Evolutionary conservation across 1,140 invertebrate genomes (phyloP).

Genomic region (Pomacea maculata): DNA sequence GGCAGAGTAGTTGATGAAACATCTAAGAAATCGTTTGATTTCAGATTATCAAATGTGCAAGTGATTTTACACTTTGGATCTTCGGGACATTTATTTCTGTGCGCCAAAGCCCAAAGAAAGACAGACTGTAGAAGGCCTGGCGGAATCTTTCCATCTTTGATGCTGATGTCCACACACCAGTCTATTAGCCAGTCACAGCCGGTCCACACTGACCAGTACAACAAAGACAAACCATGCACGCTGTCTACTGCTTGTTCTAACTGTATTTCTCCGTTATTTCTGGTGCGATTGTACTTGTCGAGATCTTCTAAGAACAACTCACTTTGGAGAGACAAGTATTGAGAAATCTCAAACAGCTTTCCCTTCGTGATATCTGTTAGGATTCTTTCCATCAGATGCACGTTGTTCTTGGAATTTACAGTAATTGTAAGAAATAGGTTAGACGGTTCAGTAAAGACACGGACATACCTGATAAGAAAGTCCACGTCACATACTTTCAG

Average conservation of each 20-base stretch:
- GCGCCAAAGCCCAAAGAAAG: not conserved
- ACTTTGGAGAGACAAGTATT: slow-evolving; percentile 8
- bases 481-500: slow-evolving; percentile 15
- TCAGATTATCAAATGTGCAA: not conserved
- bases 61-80: not conserved
- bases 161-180: slow-evolving; percentile 6
- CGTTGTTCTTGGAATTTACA: not conserved
- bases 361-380: not conserved
- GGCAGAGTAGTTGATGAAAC: not conserved
- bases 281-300: not conserved
- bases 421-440: too few species aligned
- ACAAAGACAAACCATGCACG: not conserved
- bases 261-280: not conserved
- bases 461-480: not conserved
- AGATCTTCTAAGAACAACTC: not conserved
- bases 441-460: not conserved
- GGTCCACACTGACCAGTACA: slow-evolving; percentile 9
- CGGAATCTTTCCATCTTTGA: too few species aligned
- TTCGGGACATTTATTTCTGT: not conserved
- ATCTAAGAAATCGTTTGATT: too few species aligned
- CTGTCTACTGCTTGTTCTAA: not conserved
- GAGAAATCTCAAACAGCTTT: not conserved
- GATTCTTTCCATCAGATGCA: slow-evolving; percentile 7
- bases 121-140: not conserved
- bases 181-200: not conserved